Percentiles rank a stretch among this genome's conserved stretches.
These are phyloP conservation scores for Aphelenchoides avenae DNA, from an alignment of 1,140 invertebrate genomes.

Conservation along the genomic window DNA sequence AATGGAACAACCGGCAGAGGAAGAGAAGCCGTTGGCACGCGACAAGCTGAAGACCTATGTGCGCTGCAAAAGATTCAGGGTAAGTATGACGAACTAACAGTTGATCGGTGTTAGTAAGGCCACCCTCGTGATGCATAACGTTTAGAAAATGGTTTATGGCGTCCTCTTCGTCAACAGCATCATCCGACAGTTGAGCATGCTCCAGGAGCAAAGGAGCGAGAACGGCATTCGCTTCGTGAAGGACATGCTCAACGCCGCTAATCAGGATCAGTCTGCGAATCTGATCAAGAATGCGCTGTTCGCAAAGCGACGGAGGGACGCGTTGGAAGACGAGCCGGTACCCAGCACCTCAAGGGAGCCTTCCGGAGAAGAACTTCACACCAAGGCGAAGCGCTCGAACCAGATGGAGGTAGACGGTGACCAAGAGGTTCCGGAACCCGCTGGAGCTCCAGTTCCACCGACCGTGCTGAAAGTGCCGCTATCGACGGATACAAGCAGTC, in stretches of 20 bases:
- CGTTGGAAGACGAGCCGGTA: conserved; percentile 12
- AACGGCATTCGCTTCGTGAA: conserved; percentile 48
- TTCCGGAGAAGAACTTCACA: conserved; percentile 31
- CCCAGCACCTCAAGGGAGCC: conserved; percentile 2
- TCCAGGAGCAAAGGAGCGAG: conserved; percentile 44
- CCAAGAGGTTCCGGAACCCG: background rate
- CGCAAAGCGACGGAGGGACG: conserved; percentile 25
- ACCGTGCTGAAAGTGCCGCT: conserved; percentile 19
- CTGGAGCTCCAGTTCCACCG: no score
- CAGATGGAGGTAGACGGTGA: background rate
- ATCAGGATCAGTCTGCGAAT: background rate
- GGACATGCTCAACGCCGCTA: conserved; percentile 1
- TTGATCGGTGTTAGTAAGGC: conserved; percentile 8
- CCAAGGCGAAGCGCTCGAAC: conserved; percentile 27
- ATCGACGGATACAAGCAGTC: conserved; percentile 5
- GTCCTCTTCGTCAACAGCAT: conserved; percentile 49
- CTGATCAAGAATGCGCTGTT: conserved; percentile 12
- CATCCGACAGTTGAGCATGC: conserved; percentile 33
- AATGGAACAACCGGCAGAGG: background rate
- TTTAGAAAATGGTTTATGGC: conserved; percentile 43
- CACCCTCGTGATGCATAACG: conserved; percentile 1
- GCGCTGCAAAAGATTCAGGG: conserved; percentile 50
- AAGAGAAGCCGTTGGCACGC: conserved; percentile 40
- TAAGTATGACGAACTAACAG: conserved; percentile 22
- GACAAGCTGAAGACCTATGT: conserved; percentile 49